phyloP scores from a whole-genome alignment of 2,888 invertebrate genomes.

The Dorcus parallelipipedus region DNA sequence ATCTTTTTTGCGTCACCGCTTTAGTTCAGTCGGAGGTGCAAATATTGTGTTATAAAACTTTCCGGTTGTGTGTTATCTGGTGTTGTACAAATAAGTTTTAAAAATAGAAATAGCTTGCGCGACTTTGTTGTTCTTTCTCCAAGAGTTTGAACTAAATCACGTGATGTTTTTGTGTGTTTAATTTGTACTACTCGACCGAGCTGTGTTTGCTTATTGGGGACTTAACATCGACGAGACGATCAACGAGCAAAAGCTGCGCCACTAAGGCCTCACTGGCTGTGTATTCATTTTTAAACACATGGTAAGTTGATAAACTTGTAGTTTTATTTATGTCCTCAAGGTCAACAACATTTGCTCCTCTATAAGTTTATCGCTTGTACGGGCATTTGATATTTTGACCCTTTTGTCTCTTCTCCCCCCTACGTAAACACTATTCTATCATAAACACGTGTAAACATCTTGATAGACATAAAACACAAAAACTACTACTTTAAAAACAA shows the following conservation, averaged over 20 bases:
- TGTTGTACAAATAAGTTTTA: constrained; percentile 19
- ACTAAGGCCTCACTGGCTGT: background rate
- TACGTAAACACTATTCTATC: too few species aligned
- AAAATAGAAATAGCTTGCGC: constrained; percentile 20
- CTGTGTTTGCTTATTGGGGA: background rate
- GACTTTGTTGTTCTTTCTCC: constrained; percentile 15
- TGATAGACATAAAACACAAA: too few species aligned
- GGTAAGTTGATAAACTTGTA: constrained; percentile 22
- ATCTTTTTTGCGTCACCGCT: constrained; percentile 5
- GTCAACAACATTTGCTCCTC: constrained; percentile 16
- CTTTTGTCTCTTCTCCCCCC: too few species aligned
- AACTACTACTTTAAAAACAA: too few species aligned
- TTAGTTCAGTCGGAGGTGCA: background rate
- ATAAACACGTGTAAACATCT: too few species aligned
- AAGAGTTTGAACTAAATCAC: constrained; percentile 20
- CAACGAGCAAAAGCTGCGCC: background rate
- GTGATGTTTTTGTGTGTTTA: constrained; percentile 23
- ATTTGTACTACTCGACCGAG: constrained; percentile 9
- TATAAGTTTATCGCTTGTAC: constrained; percentile 3
- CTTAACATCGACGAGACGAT: background rate
- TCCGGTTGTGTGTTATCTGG: constrained; percentile 17
- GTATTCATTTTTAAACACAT: constrained; percentile 18
- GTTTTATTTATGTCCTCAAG: constrained; percentile 23
- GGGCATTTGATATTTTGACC: too few species aligned
- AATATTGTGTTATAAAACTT: constrained; percentile 8